These are phyloP conservation scores for Protula sp. DNA, from an alignment of 2,888 invertebrate genomes.

Conservation along the genomic window DNA sequence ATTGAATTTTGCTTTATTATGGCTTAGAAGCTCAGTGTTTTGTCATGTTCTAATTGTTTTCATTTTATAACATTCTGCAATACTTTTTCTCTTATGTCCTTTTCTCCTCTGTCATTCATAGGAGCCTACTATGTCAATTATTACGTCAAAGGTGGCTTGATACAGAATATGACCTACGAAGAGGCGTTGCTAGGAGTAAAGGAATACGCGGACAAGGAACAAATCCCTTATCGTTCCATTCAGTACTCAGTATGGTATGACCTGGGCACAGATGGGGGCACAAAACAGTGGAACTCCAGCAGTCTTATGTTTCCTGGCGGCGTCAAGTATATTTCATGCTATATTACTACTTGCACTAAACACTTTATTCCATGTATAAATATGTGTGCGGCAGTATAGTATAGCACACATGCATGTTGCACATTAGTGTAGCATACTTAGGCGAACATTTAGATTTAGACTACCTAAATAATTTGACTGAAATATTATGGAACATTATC, in stretches of 20 bases:
- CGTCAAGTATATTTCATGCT: conserved; percentile 15
- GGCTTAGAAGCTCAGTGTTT: too few species aligned
- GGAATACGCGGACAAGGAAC: conserved; percentile 5
- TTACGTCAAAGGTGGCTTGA: conserved; percentile 9
- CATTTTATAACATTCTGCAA: too few species aligned
- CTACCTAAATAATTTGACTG: too few species aligned
- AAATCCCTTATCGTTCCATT: conserved; percentile 14
- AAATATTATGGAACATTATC: too few species aligned
- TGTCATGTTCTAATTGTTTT: too few species aligned
- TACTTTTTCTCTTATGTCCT: too few species aligned
- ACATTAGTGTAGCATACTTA: too few species aligned
- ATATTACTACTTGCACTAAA: too few species aligned
- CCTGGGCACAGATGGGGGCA: conserved; percentile 6
- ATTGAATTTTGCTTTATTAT: too few species aligned
- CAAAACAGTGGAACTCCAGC: conserved; percentile 8
- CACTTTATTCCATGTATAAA: neutral
- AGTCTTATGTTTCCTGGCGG: conserved; percentile 8
- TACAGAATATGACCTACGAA: conserved; percentile 18
- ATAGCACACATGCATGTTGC: too few species aligned
- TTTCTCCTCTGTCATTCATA: neutral
- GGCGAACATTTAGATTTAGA: too few species aligned
- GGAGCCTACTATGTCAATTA: conserved; percentile 21
- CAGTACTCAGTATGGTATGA: conserved; percentile 20
- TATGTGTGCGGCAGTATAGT: neutral
- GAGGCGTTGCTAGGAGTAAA: conserved; percentile 10